Base-by-base conservation (phyloP, 2,113 vertebrate species). In the Eulemur macaco region DNA sequence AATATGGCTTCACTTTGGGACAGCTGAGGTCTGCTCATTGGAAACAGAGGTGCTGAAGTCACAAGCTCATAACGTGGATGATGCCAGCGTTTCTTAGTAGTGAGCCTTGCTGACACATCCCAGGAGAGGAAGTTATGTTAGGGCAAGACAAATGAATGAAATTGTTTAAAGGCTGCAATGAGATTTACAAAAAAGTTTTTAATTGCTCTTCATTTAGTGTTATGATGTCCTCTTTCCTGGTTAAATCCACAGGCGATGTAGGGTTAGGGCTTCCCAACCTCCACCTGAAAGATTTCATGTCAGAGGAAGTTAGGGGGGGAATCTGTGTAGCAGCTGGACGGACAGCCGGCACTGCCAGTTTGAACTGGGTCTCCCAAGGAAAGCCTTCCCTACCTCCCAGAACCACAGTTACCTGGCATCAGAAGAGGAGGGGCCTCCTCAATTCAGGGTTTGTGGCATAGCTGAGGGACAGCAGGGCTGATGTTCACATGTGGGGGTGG, bases 101-200 rank as follows among this genome's bases (percentile, higher is more conserved):
- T 47, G 96, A 97, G 84, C 8, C 5, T 34, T 71, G 52, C 1
- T 6, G 74, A 42, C 89, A 3, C 15, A 6, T 64, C 81, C 39
- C 20, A 64, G 60, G 80, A 93, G 81, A 97, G 83, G 10, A 97
- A 82, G 68, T 78, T 84, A 66, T 58, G 23, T 9, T 54, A 81
- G 21, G 56, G 34, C 2, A 50, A 50, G 60, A 91, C 8, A 63
- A 58, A 13, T 0, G 60, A 76, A 42, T 63, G 27, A 63, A 31
- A 76, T 37, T 77, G 50, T 58, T 95, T 89, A 74, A n/a, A 66
- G 17, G 25, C 39, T 73, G 54, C 15, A 80, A 27, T 29, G 56
- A 94, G 50, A 68, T 56, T 69, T 0, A 3, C 12, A 12, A 12
- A 52, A 64, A 66, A 80, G 39, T 39, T 60, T 71, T 29, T 17